A percentile compares a stretch with the other conserved stretches of the same genome.
phyloP scores from a whole-genome alignment of 2,888 invertebrate species.

The Campoletis raptor region DNA sequence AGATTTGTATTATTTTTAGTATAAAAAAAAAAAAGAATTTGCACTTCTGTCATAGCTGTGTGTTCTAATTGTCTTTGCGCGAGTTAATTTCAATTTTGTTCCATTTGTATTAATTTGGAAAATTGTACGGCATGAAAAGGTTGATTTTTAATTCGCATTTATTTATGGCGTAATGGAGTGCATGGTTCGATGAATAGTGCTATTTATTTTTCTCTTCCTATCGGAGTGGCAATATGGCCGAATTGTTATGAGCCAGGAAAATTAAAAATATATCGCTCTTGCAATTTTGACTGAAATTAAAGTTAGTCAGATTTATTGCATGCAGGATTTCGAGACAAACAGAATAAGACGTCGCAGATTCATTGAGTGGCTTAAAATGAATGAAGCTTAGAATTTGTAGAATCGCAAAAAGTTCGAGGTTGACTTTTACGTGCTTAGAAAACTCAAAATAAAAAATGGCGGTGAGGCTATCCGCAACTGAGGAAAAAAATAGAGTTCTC shows the following conservation, averaged over 20 bases:
- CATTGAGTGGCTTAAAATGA: background rate
- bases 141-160: background rate
- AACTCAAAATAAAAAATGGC: background rate
- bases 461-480: background rate
- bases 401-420: background rate
- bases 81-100: background rate
- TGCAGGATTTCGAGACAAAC: background rate
- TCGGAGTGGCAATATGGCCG: background rate
- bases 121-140: background rate
- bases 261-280: background rate
- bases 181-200: background rate
- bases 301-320: background rate
- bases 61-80: background rate
- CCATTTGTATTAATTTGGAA: background rate
- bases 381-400: background rate
- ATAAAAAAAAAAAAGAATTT: background rate
- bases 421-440: background rate
- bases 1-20: background rate
- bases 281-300: background rate
- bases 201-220: background rate
- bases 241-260: background rate
- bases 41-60: background rate
- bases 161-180: background rate
- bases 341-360: background rate
- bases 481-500: background rate